A percentile compares a stretch with the other conserved stretches of the same genome.
Evolutionary conservation across 2,113 vertebrate genomes (phyloP).

Genomic region (Centrocercus urophasianus): DNA sequence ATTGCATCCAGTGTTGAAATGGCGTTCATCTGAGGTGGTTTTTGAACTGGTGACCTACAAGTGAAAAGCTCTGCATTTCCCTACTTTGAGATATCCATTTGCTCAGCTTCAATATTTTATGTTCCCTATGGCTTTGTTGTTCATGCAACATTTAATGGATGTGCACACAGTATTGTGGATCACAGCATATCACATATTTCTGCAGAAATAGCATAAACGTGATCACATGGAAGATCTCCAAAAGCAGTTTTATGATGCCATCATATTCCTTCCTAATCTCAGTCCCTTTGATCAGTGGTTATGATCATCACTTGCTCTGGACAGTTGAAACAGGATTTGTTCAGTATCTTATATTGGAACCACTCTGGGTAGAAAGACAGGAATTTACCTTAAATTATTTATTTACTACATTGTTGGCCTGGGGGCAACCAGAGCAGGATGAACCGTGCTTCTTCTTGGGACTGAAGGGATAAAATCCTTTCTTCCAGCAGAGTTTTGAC

Average conservation of each 20-base stretch:
- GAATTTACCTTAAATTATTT: background rate
- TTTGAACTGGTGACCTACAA: background rate
- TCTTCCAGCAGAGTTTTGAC: background rate
- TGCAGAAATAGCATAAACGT: background rate
- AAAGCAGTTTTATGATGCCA: slow-evolving; percentile 3
- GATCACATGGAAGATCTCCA: background rate
- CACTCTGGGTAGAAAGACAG: background rate
- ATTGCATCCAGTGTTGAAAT: background rate
- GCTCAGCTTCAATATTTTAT: slow-evolving; percentile 34
- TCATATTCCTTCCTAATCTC: background rate
- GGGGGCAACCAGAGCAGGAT: background rate
- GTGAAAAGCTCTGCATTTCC: background rate
- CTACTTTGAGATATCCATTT: background rate
- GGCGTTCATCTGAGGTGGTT: background rate
- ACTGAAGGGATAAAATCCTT: background rate
- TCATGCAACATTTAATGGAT: slow-evolving; percentile 12
- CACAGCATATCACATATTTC: accelerated
- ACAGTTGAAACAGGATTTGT: background rate
- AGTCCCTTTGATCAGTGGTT: background rate
- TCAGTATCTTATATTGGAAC: background rate
- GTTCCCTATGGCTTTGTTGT: background rate
- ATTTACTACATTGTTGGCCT: background rate
- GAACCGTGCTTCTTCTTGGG: background rate
- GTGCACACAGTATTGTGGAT: background rate
- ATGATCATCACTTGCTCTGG: background rate